A percentile compares a stretch with the other conserved stretches of the same genome.
Conservation (phyloP, 2,113 vertebrate genomes). For the Raphicerus campestris region DNA sequence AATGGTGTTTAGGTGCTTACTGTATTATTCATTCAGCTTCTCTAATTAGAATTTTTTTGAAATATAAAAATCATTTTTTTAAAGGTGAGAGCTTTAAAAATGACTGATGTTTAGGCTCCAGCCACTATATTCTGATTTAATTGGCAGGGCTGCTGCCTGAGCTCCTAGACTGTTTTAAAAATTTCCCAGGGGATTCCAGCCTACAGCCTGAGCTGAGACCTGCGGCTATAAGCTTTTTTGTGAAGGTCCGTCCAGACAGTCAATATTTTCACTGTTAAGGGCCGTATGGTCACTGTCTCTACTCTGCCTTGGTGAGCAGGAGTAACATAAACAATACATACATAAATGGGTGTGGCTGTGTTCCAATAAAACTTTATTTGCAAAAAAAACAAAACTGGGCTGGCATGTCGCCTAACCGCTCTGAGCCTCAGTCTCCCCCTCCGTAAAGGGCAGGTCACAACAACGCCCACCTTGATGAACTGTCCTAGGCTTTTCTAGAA, state of each 20-base stretch:
- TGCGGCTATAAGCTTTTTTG: background rate
- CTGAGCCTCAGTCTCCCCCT: background rate
- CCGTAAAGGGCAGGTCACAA: background rate
- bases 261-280: background rate
- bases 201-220: background rate
- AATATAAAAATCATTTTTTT: background rate
- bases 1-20: background rate
- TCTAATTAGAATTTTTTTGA: background rate
- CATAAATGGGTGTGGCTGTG: background rate
- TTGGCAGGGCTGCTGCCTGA: background rate
- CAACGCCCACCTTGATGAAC: background rate
- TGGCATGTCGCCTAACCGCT: background rate
- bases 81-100: background rate
- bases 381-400: background rate
- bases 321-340: background rate
- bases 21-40: background rate
- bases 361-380: background rate
- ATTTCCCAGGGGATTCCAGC: background rate
- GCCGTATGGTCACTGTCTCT: too few relatives aligned
- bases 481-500: background rate
- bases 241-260: background rate
- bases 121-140: background rate
- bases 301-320: background rate
- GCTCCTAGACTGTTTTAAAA: background rate
- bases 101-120: background rate